Conservation (phyloP, 2,797 vertebrate genomes). For the Austrolebias charrua region DNA sequence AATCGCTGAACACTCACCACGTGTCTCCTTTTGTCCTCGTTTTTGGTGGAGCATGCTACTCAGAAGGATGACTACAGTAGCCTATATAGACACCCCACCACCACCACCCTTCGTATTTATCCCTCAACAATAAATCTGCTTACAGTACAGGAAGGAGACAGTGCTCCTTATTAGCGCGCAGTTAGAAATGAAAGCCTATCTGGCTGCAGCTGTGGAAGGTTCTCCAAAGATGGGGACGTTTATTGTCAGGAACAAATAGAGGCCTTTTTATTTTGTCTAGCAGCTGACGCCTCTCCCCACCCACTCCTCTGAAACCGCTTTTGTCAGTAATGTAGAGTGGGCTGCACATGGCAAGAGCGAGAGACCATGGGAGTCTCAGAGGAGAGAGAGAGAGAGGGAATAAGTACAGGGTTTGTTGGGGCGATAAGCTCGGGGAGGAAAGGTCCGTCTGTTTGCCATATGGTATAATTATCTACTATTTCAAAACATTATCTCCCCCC, state of each 20-base stretch:
- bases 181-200: conserved; percentile 64
- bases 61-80: conserved; percentile 39
- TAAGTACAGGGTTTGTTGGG: conserved; percentile 41
- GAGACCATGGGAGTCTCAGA: conserved; percentile 50
- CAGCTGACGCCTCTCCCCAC: conserved; percentile 72
- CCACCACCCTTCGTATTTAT: conserved; percentile 30
- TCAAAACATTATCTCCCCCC: conserved; percentile 66
- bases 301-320: conserved; percentile 65
- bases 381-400: conserved; percentile 29
- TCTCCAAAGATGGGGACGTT: conserved; percentile 65
- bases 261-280: conserved; percentile 74
- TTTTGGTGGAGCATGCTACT: conserved; percentile 13
- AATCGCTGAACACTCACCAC: conserved; percentile 4
- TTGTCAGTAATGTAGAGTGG: conserved; percentile 64
- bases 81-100: background rate
- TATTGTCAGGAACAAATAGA: conserved; percentile 72
- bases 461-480: conserved; percentile 73
- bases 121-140: conserved; percentile 52
- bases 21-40: conserved; percentile 29
- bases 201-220: conserved; percentile 71
- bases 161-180: conserved; percentile 51
- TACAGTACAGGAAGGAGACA: conserved; percentile 62
- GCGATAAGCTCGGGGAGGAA: conserved; percentile 36
- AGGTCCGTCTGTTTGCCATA: conserved; percentile 66
- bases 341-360: conserved; percentile 45